Base-by-base conservation (phyloP, 1,140 invertebrate genomes). In the Drosophila hydei region DNA sequence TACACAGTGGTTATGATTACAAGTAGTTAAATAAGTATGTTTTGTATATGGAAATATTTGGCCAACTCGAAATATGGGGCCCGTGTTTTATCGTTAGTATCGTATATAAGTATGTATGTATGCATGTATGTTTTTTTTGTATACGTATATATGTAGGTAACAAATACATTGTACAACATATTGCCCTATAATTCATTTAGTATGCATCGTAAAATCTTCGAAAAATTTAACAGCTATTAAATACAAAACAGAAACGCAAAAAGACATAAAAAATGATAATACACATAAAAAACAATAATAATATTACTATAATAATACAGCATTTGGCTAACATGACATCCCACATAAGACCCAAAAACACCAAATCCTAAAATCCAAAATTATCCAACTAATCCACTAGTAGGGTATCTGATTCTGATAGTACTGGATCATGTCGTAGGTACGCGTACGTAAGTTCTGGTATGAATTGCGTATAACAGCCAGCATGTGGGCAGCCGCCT, bases 361-460 rank as follows among this genome's bases (percentile, higher is more conserved):
- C n/a, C 23, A 18, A 48, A 55, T 14, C 36, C 16, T 19, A 64
- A 55, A 43, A 16, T 25, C 48, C 30, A 58, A 60, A 25, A 30
- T 30, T 30, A 14, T n/a, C n/a, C 43, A 40, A n/a, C 12, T 6
- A 7, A 21, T 30, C 7, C 16, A 51, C 93, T 96, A 99, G 92
- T 98, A 99, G 18, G 98, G 98, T 92, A 99, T 99, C 93, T 99
- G 97, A 93, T 99, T 99, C 92, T 99, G 98, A 92, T 98, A 97
- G 94, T 98, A 99, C 93, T 99, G 99, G 77, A 99, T 97, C 94
- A 99, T 97, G 91, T 99, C 99, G 90, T 99, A 99, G 25, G 98
- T 99, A 81, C 97, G 95, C 1, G 98, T 99, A 75, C 99, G 94
- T 93, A 99, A 97, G 92, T 98, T 99, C 42, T 98, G 94, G 94